Base-by-base conservation (phyloP, 1,140 invertebrate genomes). In the Aphaenogaster rudis region DNA sequence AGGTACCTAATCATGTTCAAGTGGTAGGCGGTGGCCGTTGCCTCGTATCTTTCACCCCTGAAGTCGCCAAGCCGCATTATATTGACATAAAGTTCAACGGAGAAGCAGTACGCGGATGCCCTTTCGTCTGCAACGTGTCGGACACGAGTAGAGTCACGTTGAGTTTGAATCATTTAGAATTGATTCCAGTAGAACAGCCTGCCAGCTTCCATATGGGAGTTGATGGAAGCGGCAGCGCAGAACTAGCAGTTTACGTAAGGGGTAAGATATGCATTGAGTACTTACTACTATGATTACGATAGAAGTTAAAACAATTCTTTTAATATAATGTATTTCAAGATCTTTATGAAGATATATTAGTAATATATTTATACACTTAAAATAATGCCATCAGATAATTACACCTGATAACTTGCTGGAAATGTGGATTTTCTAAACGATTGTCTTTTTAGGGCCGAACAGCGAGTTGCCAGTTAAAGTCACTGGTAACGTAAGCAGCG, bases 71-170 rank as follows among this genome's bases (percentile, higher is more conserved):
- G 91, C 97, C 98, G 42, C 99, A 99, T 96, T 96, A 98, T 88
- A 99, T 99, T 91, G 99, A 99, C 95, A 99, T 99, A 86, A 99
- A 99, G 96, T 99, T 99, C 95, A 99, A 99, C 95, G 98, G 98
- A 66, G 98, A 99, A 96, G 98, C 98, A 79, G 98, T 99, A 21
- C 97, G 98, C 91, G 98, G 98, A 69, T 99, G 98, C 94, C 98
- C 98, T n/a, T 98, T 99, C 93, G 96, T 98, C 52, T 98, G 98
- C 92, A 96, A 97, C 80, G 97, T 98, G 52, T 97, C 97, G 1
- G 97, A 98, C 92, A 98, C 97, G 63, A 98, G 97, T 87, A 96
- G 98, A 91, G 97, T 98, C 28, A 97, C 97, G 11, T 96, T 98
- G 11, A 98, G 97, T 92, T 95, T 98, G 54, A 96, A 96, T 87